Evolutionary conservation across 2,888 invertebrate genomes (phyloP), one percentile per base, ranked within the genome.

Genomic region (Drosophila basisetae): DNA sequence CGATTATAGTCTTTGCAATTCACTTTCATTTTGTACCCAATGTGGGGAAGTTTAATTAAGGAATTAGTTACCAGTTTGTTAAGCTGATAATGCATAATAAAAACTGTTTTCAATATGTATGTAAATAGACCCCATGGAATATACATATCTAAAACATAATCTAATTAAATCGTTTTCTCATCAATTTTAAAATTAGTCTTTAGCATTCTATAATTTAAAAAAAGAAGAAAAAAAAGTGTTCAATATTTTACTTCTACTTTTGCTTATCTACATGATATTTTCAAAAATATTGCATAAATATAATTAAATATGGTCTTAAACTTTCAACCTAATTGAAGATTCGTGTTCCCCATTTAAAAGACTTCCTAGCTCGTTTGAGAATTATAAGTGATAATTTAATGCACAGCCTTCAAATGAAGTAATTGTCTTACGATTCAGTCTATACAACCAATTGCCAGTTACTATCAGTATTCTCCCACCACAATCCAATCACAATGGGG

Each of bases 251-350:
- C 35, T 35, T 35, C 13, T 37, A 7, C 18, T 2, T 37, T 37
- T 37, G 37, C 43, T 22, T 43, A n/a, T 5, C 43, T 11, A 43
- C 22, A 22, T 13, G 3, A 6, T 6, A 5, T 13, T 43, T 43
- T 22, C 3, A 2, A 7, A 47, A 25, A 16, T 7, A 9, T 25
- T 16, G 22, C 9, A 4, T 16, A 1, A 0, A 4, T 47, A 16
- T 47, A 16, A 25, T 25, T 9, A 25, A 4, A 16, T 47, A 47
- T 16, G 7, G 1, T 22, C 22, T 47, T 22, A 47, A 2, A 2
- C 43, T 22, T 22, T 22, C 13, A 13, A 43, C 22, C 4, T 43
- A 13, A 22, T 22, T 7, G 2, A 22, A 7, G 7, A 47, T 47
- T 47, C 6, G 6, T 6, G 13, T 13, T 43, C 3, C 43, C 13